These are phyloP conservation scores for Myodes glareolus DNA, from an alignment of 2,113 vertebrate genomes.

Conservation along the genomic window DNA sequence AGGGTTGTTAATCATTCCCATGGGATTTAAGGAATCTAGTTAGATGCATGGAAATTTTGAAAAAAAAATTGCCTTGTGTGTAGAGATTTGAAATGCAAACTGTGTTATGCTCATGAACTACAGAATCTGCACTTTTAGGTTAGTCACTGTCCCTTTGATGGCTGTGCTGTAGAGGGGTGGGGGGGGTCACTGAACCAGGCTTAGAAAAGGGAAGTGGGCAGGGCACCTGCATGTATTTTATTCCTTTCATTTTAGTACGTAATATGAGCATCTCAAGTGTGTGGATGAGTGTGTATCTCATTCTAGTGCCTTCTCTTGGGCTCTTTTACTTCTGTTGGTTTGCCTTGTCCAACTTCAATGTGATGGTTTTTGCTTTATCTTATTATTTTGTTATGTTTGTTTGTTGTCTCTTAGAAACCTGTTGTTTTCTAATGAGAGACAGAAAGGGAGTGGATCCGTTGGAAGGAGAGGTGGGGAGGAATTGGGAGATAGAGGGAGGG, in stretches of 20 bases:
- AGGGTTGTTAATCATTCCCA: conserved; percentile 61
- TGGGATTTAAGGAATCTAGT: conserved; percentile 7
- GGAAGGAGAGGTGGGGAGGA: too few relatives aligned
- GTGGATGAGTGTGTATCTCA: neutral
- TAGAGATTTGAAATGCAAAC: conserved; percentile 9
- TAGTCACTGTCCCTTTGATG: neutral
- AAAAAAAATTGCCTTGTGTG: conserved; percentile 31
- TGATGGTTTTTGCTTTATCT: neutral
- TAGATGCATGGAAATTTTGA: conserved; percentile 28
- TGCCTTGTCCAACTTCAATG: neutral
- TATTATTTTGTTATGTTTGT: neutral
- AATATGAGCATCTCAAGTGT: neutral
- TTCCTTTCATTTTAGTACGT: neutral
- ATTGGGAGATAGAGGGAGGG: too few relatives aligned
- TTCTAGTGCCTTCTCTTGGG: neutral
- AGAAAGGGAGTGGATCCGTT: too few relatives aligned
- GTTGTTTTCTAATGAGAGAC: too few relatives aligned
- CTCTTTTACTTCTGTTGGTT: neutral
- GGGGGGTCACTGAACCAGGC: neutral
- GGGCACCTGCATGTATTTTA: neutral
- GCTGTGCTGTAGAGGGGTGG: neutral
- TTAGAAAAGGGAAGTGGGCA: neutral
- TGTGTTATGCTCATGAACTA: neutral
- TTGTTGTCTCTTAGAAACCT: too few relatives aligned
- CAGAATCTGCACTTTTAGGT: neutral